Evolutionary conservation across 2,888 invertebrate species (phyloP).

Genomic region (Pheosia tremula): DNA sequence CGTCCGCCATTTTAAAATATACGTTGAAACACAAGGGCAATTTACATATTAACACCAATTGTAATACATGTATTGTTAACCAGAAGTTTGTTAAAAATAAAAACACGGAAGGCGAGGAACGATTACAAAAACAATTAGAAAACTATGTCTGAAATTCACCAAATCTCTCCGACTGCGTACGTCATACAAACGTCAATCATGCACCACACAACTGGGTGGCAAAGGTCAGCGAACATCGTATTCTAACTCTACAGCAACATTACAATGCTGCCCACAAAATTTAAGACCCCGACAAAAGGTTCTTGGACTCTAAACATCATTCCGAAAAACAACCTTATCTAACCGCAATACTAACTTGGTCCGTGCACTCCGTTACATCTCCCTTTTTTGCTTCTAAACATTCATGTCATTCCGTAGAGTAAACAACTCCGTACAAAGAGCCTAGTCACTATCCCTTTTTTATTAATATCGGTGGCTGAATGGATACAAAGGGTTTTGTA

Average conservation of each 20-base stretch:
- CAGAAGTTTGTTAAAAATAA: slow-evolving; percentile 4
- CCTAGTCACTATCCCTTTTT: slow-evolving; percentile 74
- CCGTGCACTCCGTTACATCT: slow-evolving; percentile 53
- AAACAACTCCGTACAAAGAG: slow-evolving; percentile 75
- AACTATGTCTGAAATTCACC: slow-evolving; percentile 60
- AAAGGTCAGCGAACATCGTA: slow-evolving; percentile 75
- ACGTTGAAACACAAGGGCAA: no score
- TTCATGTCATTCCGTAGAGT: slow-evolving; percentile 74
- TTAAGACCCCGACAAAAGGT: slow-evolving; percentile 32
- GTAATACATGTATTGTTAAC: slow-evolving; percentile 13
- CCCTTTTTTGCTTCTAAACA: slow-evolving; percentile 73
- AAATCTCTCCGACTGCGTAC: slow-evolving; percentile 69
- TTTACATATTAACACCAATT: slow-evolving; percentile 15
- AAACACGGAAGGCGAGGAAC: slow-evolving; percentile 33
- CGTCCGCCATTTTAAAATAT: no score
- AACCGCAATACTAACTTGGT: slow-evolving; percentile 42
- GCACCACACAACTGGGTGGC: slow-evolving; percentile 71
- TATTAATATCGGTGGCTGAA: slow-evolving; percentile 79
- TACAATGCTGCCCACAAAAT: slow-evolving; percentile 20
- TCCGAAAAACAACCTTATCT: slow-evolving; percentile 35
- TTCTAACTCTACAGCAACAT: slow-evolving; percentile 20
- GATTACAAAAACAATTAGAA: slow-evolving; percentile 45
- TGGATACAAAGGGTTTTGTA: slow-evolving; percentile 73
- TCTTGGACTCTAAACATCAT: slow-evolving; percentile 38
- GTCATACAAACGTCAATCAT: slow-evolving; percentile 81